Evolutionary conservation across 2,797 vertebrate species (phyloP).

Genomic region (Sebastes nivosus): DNA sequence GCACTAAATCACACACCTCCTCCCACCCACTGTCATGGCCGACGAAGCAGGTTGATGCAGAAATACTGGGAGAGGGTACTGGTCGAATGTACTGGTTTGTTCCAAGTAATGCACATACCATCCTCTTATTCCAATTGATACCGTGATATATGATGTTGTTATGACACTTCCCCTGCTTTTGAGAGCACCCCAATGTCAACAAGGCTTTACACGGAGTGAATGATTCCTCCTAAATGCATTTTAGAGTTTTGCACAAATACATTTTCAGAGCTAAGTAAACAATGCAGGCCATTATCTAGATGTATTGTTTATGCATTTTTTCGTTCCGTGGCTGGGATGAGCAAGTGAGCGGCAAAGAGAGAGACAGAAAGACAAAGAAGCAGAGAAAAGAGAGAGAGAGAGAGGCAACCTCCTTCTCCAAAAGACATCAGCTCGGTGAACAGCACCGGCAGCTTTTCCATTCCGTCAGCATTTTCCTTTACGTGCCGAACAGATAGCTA

Average conservation of each 20-base stretch:
- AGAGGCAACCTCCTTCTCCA: slow-evolving; percentile 52
- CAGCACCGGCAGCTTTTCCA: slow-evolving; percentile 80
- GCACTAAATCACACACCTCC: slow-evolving; percentile 80
- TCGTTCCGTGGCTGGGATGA: slow-evolving; percentile 54
- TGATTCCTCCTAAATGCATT: slow-evolving; percentile 81
- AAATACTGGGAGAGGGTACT: slow-evolving; percentile 51
- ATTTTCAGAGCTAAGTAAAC: slow-evolving; percentile 82
- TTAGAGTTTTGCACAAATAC: slow-evolving; percentile 82
- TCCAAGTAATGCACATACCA: slow-evolving; percentile 54
- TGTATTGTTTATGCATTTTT: slow-evolving; percentile 80
- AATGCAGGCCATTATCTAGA: slow-evolving; percentile 81
- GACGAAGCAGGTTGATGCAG: slow-evolving; percentile 72
- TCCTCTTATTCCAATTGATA: slow-evolving; percentile 76
- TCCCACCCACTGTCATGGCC: slow-evolving; percentile 66
- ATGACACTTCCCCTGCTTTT: slow-evolving; percentile 74
- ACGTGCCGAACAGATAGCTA: slow-evolving; percentile 82
- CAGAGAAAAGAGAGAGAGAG: slow-evolving; percentile 27
- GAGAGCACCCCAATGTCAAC: slow-evolving; percentile 71
- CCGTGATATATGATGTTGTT: slow-evolving; percentile 77
- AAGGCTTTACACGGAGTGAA: slow-evolving; percentile 72
- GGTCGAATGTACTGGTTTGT: slow-evolving; percentile 60
- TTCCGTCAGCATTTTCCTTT: slow-evolving; percentile 83
- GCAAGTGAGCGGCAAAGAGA: slow-evolving; percentile 46
- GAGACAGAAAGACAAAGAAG: slow-evolving; percentile 47
- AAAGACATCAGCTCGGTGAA: slow-evolving; percentile 72